Evolutionary conservation across 2,797 vertebrate genomes (phyloP).

Genomic region (Pseudomugil gertrudae): DNA sequence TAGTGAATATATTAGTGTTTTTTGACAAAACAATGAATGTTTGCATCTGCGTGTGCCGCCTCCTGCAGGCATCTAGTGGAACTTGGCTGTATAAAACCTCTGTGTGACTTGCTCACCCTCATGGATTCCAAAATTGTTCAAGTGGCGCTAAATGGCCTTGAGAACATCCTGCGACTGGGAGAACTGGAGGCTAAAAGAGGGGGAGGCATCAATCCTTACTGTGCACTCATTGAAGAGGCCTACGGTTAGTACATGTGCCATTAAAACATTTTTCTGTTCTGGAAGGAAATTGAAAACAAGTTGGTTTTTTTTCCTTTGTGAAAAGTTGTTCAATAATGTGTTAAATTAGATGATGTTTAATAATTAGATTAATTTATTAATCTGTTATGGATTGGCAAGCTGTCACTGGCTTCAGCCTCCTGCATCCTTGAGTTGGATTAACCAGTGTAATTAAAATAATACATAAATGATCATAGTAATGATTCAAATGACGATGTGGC

Average conservation of each 20-base stretch:
- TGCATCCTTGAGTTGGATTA: too few species aligned
- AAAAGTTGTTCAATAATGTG: too few species aligned
- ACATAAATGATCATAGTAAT: too few species aligned
- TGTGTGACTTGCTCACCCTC: conserved; percentile 96
- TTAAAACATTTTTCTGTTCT: neutral
- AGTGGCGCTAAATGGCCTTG: conserved; percentile 93
- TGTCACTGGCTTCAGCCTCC: too few species aligned
- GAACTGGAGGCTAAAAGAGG: conserved; percentile 95
- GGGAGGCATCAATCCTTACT: conserved; percentile 96
- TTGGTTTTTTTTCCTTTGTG: neutral
- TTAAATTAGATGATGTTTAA: too few species aligned
- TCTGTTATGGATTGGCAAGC: too few species aligned
- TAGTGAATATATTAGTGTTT: neutral
- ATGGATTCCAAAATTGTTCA: conserved; percentile 99
- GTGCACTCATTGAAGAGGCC: conserved; percentile 95
- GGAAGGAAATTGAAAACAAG: neutral
- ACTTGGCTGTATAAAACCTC: conserved; percentile 94
- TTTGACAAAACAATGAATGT: neutral
- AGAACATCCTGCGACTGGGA: conserved; percentile 95
- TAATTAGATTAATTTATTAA: too few species aligned
- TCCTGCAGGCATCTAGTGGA: conserved; percentile 92
- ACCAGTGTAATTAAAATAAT: too few species aligned
- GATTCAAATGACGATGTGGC: too few species aligned
- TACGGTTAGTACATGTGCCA: conserved; percentile 83
- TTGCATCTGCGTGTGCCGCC: conserved; percentile 29